Conservation (phyloP, 2,797 vertebrate species). For the Anguilla megastoma region DNA sequence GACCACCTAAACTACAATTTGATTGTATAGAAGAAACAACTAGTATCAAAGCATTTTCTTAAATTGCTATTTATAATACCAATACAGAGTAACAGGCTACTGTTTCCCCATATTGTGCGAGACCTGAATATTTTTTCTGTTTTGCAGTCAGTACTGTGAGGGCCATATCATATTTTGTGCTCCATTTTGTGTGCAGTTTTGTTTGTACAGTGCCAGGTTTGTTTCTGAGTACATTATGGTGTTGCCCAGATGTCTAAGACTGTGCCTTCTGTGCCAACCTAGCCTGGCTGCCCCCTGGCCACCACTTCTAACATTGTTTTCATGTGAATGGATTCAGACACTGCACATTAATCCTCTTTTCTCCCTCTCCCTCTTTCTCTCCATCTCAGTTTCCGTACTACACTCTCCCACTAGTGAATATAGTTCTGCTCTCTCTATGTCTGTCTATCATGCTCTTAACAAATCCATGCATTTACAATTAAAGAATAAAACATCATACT, state of each 20-base stretch:
- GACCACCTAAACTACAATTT: neutral
- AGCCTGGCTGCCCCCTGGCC: conserved; percentile 55
- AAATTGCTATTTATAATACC: neutral
- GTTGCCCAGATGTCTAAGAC: conserved; percentile 62
- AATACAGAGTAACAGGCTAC: neutral
- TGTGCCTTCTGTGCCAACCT: conserved; percentile 67
- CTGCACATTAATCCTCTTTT: conserved; percentile 25
- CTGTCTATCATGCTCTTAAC: neutral
- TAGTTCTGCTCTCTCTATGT: neutral
- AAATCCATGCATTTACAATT: neutral
- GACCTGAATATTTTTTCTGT: neutral
- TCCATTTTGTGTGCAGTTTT: neutral
- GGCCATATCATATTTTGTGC: neutral
- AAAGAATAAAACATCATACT: neutral
- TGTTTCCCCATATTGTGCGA: neutral
- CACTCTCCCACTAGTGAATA: neutral
- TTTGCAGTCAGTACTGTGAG: neutral
- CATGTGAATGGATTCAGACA: conserved; percentile 62
- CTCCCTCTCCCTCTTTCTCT: neutral
- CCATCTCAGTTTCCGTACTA: neutral
- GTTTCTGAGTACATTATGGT: conserved; percentile 27
- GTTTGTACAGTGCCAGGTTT: neutral
- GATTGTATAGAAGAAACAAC: neutral
- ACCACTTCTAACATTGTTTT: conserved; percentile 63
- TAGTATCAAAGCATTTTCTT: neutral